Evolutionary conservation across 2,113 vertebrate species (phyloP).

Genomic region (Nipponia nippon): DNA sequence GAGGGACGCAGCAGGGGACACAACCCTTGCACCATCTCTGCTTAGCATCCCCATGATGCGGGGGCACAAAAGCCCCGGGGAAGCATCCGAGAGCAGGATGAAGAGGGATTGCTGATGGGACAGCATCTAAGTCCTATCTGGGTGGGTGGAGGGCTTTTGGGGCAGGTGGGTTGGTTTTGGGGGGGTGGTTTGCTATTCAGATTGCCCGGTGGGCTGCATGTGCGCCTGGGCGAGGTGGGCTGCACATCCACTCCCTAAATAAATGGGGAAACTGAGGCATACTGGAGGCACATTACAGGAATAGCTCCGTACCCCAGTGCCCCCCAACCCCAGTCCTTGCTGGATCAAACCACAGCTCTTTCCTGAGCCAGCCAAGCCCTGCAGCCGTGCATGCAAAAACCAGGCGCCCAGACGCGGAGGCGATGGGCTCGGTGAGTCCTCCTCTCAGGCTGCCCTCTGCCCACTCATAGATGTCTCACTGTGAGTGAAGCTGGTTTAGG

Average conservation of each 20-base stretch:
- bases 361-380: neutral
- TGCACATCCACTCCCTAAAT: neutral
- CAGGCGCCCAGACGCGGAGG: accelerated
- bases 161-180: neutral
- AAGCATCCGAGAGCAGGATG: neutral
- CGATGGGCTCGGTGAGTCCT: neutral
- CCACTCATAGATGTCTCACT: neutral
- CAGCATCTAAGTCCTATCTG: neutral
- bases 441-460: neutral
- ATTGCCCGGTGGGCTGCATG: accelerated
- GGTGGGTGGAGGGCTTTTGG: neutral
- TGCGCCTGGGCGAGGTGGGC: accelerated
- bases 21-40: accelerated
- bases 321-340: neutral
- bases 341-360: neutral
- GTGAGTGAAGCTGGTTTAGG: neutral
- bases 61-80: neutral
- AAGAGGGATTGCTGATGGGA: neutral
- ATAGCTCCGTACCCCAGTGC: accelerated
- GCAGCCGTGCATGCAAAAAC: neutral
- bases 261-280: neutral
- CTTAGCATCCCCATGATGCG: too few species aligned
- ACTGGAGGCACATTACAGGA: accelerated
- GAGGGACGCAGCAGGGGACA: neutral
- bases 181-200: neutral